A percentile compares a stretch with the other conserved stretches of the same genome.
These are phyloP conservation scores for Hypomecis atomaria DNA, from an alignment of 2,888 invertebrate species.

Conservation along the genomic window DNA sequence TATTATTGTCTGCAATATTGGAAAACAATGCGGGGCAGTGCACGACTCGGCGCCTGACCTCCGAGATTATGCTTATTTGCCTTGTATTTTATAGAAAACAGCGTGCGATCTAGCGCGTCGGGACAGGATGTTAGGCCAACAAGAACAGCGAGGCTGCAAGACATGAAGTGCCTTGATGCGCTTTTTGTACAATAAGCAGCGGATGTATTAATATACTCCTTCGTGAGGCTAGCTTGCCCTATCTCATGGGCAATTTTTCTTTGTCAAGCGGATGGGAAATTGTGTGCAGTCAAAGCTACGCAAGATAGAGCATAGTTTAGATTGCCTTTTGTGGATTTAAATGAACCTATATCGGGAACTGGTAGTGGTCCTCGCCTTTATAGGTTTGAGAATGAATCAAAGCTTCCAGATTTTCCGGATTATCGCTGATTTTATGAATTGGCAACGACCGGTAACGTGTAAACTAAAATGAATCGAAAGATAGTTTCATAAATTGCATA, in stretches of 20 bases:
- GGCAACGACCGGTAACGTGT: no score
- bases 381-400: no score
- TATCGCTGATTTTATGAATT: no score
- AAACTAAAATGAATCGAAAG: no score
- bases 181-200: constrained; percentile 65
- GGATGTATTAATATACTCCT: constrained; percentile 67
- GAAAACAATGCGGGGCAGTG: constrained; percentile 66
- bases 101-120: constrained; percentile 49
- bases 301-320: background rate
- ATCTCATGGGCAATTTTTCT: constrained; percentile 42
- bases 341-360: no score
- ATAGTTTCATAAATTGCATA: no score
- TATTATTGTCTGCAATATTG: constrained; percentile 30
- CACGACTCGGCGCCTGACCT: constrained; percentile 65
- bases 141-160: constrained; percentile 51
- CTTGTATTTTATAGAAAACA: constrained; percentile 73
- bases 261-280: constrained; percentile 39
- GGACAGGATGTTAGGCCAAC: constrained; percentile 62
- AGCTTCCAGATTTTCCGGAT: no score
- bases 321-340: no score
- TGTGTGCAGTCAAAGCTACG: constrained; percentile 20
- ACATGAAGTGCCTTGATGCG: constrained; percentile 44
- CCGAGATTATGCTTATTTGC: constrained; percentile 68
- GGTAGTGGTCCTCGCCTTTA: no score
- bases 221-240: constrained; percentile 46